phyloP scores from a whole-genome alignment of 2,797 vertebrate genomes.

The Trematomus bernacchii region DNA sequence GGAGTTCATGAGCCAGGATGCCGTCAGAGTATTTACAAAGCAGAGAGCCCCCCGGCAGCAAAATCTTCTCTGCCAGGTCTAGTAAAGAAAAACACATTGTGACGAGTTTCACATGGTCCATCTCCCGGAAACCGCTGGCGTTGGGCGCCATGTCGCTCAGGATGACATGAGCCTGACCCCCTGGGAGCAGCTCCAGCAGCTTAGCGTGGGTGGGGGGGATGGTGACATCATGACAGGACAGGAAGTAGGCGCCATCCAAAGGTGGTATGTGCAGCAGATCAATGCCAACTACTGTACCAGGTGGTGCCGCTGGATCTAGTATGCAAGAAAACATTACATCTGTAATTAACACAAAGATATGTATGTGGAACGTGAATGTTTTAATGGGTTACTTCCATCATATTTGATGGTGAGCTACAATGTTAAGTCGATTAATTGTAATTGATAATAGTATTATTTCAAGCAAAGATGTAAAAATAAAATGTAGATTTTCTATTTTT shows the following conservation, averaged over 20 bases:
- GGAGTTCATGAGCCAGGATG: slow-evolving; percentile 79
- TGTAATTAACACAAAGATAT: neutral
- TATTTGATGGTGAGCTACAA: neutral
- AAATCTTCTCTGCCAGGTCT: slow-evolving; percentile 82
- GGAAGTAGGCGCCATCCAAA: slow-evolving; percentile 91
- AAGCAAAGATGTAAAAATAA: no score
- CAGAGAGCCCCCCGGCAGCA: slow-evolving; percentile 87
- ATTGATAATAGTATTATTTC: no score
- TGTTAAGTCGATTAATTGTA: no score
- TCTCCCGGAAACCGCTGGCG: slow-evolving; percentile 89
- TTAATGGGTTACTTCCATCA: neutral
- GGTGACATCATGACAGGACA: slow-evolving; percentile 86
- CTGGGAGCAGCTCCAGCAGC: slow-evolving; percentile 88
- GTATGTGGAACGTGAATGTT: neutral
- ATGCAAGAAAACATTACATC: slow-evolving; percentile 19
- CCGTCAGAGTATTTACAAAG: slow-evolving; percentile 97
- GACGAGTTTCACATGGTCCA: slow-evolving; percentile 93
- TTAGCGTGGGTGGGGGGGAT: slow-evolving; percentile 78
- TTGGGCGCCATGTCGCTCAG: slow-evolving; percentile 97
- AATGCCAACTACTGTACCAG: slow-evolving; percentile 90
- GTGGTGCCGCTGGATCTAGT: slow-evolving; percentile 84
- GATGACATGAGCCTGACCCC: slow-evolving; percentile 86
- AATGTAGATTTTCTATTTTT: no score
- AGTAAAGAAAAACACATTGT: slow-evolving; percentile 87
- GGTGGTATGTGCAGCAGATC: slow-evolving; percentile 89